phyloP scores from a whole-genome alignment of 2,797 vertebrate species.

The Liparis tanakae region DNA sequence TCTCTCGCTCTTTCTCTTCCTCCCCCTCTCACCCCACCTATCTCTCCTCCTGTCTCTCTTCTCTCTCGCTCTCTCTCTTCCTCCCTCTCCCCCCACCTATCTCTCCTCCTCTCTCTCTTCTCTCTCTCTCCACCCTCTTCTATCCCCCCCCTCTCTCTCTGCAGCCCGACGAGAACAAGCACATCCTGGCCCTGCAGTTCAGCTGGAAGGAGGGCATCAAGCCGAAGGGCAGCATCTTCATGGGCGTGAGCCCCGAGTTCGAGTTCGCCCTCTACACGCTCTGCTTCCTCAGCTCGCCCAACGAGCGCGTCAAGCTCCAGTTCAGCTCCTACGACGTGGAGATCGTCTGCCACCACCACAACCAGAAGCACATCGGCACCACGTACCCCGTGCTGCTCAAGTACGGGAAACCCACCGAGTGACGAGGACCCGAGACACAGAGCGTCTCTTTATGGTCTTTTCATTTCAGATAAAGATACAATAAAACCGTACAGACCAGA shows the following conservation, averaged over 20 bases:
- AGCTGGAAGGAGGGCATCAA: conserved; percentile 88
- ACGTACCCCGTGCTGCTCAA: conserved; percentile 85
- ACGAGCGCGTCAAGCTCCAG: conserved; percentile 83
- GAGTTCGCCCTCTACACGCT: conserved; percentile 87
- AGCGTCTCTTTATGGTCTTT: conserved; percentile 78
- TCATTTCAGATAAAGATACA: conserved; percentile 80
- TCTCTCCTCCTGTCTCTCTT: too few species aligned
- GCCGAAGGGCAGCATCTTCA: conserved; percentile 87
- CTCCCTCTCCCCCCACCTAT: too few species aligned
- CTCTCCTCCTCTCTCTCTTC: too few species aligned
- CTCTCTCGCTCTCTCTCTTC: not conserved
- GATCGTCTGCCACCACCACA: conserved; percentile 87
- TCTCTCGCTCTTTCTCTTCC: too few species aligned
- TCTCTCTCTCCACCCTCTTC: not conserved
- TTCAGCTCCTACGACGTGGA: conserved; percentile 86
- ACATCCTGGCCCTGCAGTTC: conserved; percentile 87
- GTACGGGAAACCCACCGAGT: conserved; percentile 61
- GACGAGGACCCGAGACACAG: conserved; percentile 11
- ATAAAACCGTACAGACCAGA: conserved; percentile 74
- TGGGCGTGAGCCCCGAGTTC: conserved; percentile 87
- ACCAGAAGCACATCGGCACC: conserved; percentile 86
- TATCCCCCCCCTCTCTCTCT: not conserved
- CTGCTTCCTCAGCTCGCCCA: conserved; percentile 85
- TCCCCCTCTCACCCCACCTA: too few species aligned
- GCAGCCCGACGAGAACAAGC: conserved; percentile 86